Base-by-base conservation (phyloP, 2,888 invertebrate genomes). In the Hypomecis atomaria region DNA sequence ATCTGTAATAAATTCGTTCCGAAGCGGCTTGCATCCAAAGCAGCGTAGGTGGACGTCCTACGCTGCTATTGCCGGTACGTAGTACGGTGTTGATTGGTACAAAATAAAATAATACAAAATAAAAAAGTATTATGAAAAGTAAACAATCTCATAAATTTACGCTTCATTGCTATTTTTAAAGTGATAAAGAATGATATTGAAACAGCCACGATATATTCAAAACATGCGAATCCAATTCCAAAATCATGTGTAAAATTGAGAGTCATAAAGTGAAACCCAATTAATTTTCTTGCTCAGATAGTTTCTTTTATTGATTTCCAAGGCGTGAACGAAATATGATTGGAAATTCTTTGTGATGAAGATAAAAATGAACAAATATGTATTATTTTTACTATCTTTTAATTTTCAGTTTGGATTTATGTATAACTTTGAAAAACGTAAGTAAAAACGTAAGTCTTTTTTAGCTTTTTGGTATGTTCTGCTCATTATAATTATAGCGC, bases 351-450 rank as follows among this genome's bases (percentile, higher is more conserved):
- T 59, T 55, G 45, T 6, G 60, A 53, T 50, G 13, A 37, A 58
- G 53, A 52, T 52, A 42, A 65, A 60, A 56, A 57, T 65, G 56
- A 53, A 52, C 48, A 65, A 67, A 61, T 50, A 50, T 61, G 9
- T 60, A 43, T 44, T 54, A 38, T 71, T 43, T 61, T 23, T 56
- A 66, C 43, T 70, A 33, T 43, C 66, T 60, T 56, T 67, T n/a
- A 62, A 64, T 61, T 62, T 77, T n/a, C 56, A 66, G n/a, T 52
- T 62, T 11, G 75, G 75, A 5, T 36, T 71, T 34, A 67, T 70
- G 65, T 67, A 66, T 4, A 55, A 5, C 8, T 73, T 73, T 75
- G 62, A 80, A 50, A 72, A 81, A 71, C 76, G 87, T 86, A 79
- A 84, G 87, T 82, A 62, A n/a, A n/a, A n/a, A n/a, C n/a, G n/a